Base-by-base conservation (phyloP, 64 coral and sea anemone species). In the Montipora cactus region DNA sequence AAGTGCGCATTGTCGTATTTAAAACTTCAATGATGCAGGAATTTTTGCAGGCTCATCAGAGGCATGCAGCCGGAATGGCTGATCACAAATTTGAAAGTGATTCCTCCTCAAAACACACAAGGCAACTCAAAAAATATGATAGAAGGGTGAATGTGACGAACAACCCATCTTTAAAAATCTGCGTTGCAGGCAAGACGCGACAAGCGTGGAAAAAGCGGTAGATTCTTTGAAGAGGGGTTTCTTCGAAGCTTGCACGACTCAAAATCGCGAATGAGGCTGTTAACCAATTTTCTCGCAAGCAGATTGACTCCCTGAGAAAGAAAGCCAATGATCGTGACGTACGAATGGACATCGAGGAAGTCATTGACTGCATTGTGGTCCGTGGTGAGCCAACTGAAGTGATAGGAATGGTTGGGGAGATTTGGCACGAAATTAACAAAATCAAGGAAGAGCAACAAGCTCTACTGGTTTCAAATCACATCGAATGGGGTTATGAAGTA, bases 241-340 rank as follows among this genome's bases (percentile, higher is more conserved):
- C 47, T 84, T 79, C 3, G 79, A 94, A 12, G 87, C 79, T 5
- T 94, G 88, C 49, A 85, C 79, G 12, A 90, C 59, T 61, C 78
- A 86, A 8, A 71, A 86, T 95, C 57, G 51, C 77, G 37, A 75
- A 75, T 14, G 79, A 83, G 7, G 37, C 68, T 5, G 44, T 94
- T 4, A 76, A 78, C 23, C 44, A 78, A 18, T 52, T 94, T 4
- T 90, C 93, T 18, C 79, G 78, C 0, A 47, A 51, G 3, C 87
- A 94, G 51, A 61, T 90, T 73, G 67, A 59, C 15, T 48, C 12
- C 4, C 79, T 94, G 4, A 58, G 55, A 66, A 84, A 53, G 1
- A 89, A 90, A 94, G 87, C 87, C 12, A 62, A 74, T 9, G 44
- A 28, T 14, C 87, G 88, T 90, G 93, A 94, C 93, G 46, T 94